Evolutionary conservation across 2,888 invertebrate genomes (phyloP), one percentile per base, ranked within the genome.

Genomic region (Nasonia oneida): DNA sequence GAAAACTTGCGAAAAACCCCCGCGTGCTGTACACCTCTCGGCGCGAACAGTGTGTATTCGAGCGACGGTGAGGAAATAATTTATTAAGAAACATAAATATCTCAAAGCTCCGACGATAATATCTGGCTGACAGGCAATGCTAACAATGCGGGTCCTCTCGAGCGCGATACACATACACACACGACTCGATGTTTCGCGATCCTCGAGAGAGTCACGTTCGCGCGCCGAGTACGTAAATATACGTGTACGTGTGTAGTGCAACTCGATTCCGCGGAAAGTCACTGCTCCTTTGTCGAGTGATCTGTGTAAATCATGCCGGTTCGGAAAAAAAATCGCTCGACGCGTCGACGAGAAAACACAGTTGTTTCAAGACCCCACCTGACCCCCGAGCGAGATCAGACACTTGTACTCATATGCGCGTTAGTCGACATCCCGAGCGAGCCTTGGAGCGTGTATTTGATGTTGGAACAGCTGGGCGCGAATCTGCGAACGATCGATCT

Each of bases 51-150:
- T 73, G 23, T 47, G 42, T 70, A 75, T 75, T 67, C 80, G 80
- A 33, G 73, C 71, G 23, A 50, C 75, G 57, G 79, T 76, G 84
- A 73, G 77, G 84, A 84, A 87, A 84, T 82, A 82, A 84, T 84
- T 84, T 82, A 83, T 87, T 81, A 84, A 82, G 78, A 81, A 81
- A 80, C 76, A 84, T 87, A 87, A 84, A 87, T 84, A 84, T 87
- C 37, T 80, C 76, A 82, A 57, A 47, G 79, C 50, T 37, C 18
- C 37, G 61, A 39, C 81, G 86, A 86, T 86, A 84, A 70, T 84
- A 86, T 86, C 86, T 73, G 37, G 33, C 57, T 70, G 80, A 87
- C 84, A 84, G 80, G 84, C 15, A 70, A 76, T 87, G 73, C 84
- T 84, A 84, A 84, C 84, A 84, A 87, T 87, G 87, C 87, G 82